These are phyloP conservation scores for Laupala kohalensis DNA, from an alignment of 1,140 invertebrate species.

Conservation along the genomic window DNA sequence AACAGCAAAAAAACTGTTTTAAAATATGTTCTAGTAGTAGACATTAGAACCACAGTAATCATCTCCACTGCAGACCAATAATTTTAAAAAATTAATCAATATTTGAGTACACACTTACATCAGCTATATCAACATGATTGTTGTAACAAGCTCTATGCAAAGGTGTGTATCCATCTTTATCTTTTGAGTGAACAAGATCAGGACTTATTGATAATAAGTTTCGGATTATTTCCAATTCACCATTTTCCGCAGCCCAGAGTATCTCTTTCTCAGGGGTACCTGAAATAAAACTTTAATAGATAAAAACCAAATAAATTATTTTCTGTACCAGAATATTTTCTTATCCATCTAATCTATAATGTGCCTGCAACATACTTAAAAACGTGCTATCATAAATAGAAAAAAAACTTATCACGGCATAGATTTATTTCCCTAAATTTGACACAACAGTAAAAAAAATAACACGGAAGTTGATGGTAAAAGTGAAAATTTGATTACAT, in stretches of 20 bases:
- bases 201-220: constrained; percentile 46
- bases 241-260: constrained; percentile 72
- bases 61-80: too few relatives aligned
- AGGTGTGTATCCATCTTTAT: constrained; percentile 84
- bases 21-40: too few relatives aligned
- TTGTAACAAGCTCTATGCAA: constrained; percentile 86
- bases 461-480: neutral
- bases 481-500: neutral
- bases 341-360: neutral
- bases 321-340: neutral
- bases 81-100: too few relatives aligned
- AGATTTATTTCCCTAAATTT: neutral
- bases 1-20: too few relatives aligned
- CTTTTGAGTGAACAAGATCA: constrained; percentile 49
- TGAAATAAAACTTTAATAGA: constrained; percentile 27
- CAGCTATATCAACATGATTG: constrained; percentile 63
- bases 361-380: neutral
- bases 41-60: too few relatives aligned
- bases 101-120: too few relatives aligned
- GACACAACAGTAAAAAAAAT: neutral
- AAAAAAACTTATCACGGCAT: neutral
- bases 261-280: constrained; percentile 52
- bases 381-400: neutral
- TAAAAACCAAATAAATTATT: neutral
- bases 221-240: constrained; percentile 49